A percentile compares a stretch with the other conserved stretches of the same genome.
phyloP scores from a whole-genome alignment of 2,888 invertebrate genomes.

The Macrophya annulata region DNA sequence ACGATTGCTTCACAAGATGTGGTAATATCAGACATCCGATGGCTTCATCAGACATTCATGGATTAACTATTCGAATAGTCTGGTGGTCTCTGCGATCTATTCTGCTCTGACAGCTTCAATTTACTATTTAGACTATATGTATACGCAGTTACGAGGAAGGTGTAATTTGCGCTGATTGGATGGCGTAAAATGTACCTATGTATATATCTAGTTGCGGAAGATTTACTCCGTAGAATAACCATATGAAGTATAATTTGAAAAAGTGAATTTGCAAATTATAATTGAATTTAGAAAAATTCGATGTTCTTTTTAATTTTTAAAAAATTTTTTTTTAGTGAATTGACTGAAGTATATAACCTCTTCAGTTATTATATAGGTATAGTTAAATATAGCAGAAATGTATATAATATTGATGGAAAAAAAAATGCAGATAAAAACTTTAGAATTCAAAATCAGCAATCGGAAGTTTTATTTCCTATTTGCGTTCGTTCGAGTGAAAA shows the following conservation, averaged over 20 bases:
- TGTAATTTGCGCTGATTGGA: slow-evolving; percentile 41
- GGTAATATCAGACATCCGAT: slow-evolving; percentile 40
- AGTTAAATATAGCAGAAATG: too few relatives aligned
- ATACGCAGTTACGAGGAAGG: slow-evolving; percentile 23
- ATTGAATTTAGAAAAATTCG: not conserved
- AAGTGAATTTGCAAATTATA: not conserved
- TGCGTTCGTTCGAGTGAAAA: not conserved
- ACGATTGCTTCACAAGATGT: slow-evolving; percentile 22
- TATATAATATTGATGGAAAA: not conserved
- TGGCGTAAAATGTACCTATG: slow-evolving; percentile 24
- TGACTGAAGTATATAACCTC: not conserved
- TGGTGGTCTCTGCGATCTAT: slow-evolving; percentile 31
- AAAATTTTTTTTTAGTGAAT: not conserved
- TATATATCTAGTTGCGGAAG: slow-evolving; percentile 13
- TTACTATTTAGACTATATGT: slow-evolving; percentile 32
- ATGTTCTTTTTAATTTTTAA: not conserved
- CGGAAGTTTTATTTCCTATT: slow-evolving; percentile 1
- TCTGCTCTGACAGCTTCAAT: slow-evolving; percentile 30
- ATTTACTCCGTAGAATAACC: not conserved
- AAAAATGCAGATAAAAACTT: slow-evolving; percentile 1
- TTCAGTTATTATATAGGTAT: not conserved
- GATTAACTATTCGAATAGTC: slow-evolving; percentile 37
- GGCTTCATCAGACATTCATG: slow-evolving; percentile 49
- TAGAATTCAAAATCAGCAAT: slow-evolving; percentile 14
- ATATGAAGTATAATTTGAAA: not conserved